These are phyloP conservation scores for Elmis aenea DNA, from an alignment of 2,888 invertebrate genomes.

Conservation along the genomic window DNA sequence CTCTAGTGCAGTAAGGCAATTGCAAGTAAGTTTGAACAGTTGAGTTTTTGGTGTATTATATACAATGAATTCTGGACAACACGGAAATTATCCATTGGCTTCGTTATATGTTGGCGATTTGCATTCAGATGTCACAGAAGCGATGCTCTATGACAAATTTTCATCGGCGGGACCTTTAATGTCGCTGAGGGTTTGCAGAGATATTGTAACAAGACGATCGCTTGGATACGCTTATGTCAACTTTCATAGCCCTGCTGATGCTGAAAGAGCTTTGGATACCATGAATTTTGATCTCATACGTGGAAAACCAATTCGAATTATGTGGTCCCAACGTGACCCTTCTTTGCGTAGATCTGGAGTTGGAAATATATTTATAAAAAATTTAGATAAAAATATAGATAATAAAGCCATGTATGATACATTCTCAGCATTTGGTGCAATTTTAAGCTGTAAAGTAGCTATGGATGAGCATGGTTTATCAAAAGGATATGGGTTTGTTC, in stretches of 20 bases:
- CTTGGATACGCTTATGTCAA: conserved; percentile 99
- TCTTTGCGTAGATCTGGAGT: conserved; percentile 96
- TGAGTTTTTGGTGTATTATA: no score
- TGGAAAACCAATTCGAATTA: conserved; percentile 96
- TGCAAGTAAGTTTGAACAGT: conserved; percentile 1
- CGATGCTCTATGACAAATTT: conserved; percentile 99
- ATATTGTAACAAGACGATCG: conserved; percentile 93
- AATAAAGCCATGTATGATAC: conserved; percentile 99
- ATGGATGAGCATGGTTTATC: conserved; percentile 91
- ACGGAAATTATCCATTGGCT: conserved; percentile 80
- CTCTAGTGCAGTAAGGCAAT: conserved; percentile 5
- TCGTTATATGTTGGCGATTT: conserved; percentile 98
- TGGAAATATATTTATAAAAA: conserved; percentile 99
- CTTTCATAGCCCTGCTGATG: conserved; percentile 98
- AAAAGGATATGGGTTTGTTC: conserved; percentile 97
- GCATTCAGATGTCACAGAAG: conserved; percentile 96
- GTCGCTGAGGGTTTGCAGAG: conserved; percentile 97
- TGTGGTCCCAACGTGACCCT: conserved; percentile 99
- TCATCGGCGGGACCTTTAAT: conserved; percentile 96
- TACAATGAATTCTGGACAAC: conserved; percentile 39
- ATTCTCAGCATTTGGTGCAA: conserved; percentile 98
- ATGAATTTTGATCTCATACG: conserved; percentile 99
- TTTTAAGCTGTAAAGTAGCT: conserved; percentile 96
- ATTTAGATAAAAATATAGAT: conserved; percentile 96
- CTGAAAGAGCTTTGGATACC: conserved; percentile 97